These are phyloP conservation scores for Nothoprocta pentlandii DNA, from an alignment of 2,113 vertebrate species.

Conservation along the genomic window DNA sequence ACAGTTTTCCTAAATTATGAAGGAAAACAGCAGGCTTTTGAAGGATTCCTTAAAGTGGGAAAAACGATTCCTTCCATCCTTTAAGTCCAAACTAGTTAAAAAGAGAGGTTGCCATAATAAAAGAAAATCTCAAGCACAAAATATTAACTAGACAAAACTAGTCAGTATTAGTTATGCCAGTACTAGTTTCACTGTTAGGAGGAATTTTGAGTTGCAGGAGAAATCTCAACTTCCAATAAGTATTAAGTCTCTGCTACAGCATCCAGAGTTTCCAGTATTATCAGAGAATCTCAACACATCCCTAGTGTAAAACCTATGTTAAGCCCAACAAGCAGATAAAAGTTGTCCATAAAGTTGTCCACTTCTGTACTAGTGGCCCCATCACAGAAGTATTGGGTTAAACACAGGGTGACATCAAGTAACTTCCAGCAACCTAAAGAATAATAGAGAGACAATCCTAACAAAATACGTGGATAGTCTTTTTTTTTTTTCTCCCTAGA, in stretches of 20 bases:
- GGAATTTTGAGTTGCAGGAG: rapidly evolving
- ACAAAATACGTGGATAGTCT: background rate
- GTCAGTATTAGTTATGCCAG: background rate
- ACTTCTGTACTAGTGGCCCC: background rate
- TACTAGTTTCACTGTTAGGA: background rate
- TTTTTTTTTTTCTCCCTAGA: background rate
- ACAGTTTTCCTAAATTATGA: background rate
- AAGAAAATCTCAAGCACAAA: background rate
- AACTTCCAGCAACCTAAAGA: background rate
- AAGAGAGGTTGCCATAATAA: background rate
- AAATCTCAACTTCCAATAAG: background rate
- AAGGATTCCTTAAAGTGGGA: background rate
- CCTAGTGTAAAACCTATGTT: background rate
- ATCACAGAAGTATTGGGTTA: background rate
- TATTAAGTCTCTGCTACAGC: background rate
- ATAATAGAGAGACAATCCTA: background rate
- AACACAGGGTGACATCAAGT: background rate
- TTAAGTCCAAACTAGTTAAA: background rate
- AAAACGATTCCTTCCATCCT: background rate
- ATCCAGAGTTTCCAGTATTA: background rate
- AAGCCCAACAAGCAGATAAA: background rate
- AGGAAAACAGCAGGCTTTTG: background rate
- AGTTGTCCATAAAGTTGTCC: background rate
- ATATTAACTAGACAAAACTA: background rate
- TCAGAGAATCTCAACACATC: background rate